Evolutionary conservation across 1,140 invertebrate genomes (phyloP).

Genomic region (Marisa cornuarietis): DNA sequence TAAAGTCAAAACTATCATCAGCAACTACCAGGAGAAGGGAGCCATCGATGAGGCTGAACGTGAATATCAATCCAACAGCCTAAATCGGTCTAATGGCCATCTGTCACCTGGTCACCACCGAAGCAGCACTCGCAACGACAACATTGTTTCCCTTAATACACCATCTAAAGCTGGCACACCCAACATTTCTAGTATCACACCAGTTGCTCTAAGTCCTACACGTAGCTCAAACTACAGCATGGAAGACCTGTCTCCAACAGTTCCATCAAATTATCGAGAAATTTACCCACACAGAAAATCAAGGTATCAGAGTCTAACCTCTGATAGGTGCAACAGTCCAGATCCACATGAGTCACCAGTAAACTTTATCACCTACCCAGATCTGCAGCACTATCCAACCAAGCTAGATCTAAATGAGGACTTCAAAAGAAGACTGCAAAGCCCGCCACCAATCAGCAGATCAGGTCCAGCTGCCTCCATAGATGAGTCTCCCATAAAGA

Average conservation of each 20-base stretch:
- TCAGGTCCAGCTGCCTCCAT: neutral
- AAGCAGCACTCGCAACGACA: neutral
- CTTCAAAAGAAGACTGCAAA: constrained; percentile 8
- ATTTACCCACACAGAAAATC: constrained; percentile 57
- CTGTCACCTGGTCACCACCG: neutral
- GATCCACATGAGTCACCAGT: constrained; percentile 27
- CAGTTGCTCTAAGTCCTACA: neutral
- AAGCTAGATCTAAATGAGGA: constrained; percentile 31
- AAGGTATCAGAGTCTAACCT: constrained; percentile 37
- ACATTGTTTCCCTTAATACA: constrained; percentile 16
- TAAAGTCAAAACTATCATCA: constrained; percentile 15
- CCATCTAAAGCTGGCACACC: constrained; percentile 19
- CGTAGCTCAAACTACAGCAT: constrained; percentile 33
- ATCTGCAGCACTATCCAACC: constrained; percentile 43
- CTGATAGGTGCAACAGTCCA: constrained; percentile 29
- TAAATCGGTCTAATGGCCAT: neutral
- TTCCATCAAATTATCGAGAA: constrained; percentile 40
- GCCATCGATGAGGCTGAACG: constrained; percentile 20
- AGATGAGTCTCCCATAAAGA: neutral
- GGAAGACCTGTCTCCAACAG: constrained; percentile 47
- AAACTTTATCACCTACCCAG: constrained; percentile 43
- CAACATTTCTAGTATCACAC: constrained; percentile 13
- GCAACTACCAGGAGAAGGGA: constrained; percentile 29
- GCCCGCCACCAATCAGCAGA: neutral
- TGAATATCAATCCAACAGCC: constrained; percentile 11